phyloP scores from a whole-genome alignment of 2,888 invertebrate genomes.

The Camponotus fellah region DNA sequence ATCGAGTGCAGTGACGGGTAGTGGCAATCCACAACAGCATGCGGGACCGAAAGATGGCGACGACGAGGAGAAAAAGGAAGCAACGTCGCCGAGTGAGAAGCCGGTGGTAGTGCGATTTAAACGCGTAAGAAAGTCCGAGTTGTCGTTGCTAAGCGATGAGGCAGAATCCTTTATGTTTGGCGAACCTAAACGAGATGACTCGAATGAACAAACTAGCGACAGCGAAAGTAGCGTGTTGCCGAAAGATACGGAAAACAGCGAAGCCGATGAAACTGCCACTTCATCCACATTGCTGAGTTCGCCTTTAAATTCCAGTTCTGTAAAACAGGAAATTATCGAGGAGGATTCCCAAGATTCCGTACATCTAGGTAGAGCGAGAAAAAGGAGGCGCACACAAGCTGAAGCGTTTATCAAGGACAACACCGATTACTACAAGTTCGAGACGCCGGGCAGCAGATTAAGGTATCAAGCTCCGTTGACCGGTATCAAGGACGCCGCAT shows the following conservation, averaged over 20 bases:
- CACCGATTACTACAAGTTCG: constrained; percentile 88
- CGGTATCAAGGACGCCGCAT: constrained; percentile 83
- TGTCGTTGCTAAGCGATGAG: constrained; percentile 93
- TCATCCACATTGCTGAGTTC: constrained; percentile 71
- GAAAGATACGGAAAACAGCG: constrained; percentile 82
- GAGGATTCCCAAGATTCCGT: constrained; percentile 83
- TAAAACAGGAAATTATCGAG: constrained; percentile 79
- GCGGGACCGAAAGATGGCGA: constrained; percentile 68
- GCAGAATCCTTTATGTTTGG: constrained; percentile 95
- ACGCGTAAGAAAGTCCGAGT: constrained; percentile 91
- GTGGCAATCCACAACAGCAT: constrained; percentile 61
- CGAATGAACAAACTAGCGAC: constrained; percentile 87
- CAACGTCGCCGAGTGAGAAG: constrained; percentile 84
- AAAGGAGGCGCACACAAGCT: constrained; percentile 87
- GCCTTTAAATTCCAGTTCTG: constrained; percentile 53
- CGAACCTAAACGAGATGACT: constrained; percentile 89
- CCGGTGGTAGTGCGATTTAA: constrained; percentile 92
- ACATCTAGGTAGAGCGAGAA: constrained; percentile 78
- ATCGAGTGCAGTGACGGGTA: constrained; percentile 86
- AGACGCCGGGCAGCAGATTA: constrained; percentile 85
- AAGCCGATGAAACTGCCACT: constrained; percentile 63
- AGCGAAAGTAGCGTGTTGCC: constrained; percentile 85
- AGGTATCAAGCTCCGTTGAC: constrained; percentile 86
- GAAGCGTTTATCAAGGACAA: constrained; percentile 88
- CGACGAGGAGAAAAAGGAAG: constrained; percentile 74